Conservation (phyloP, 1,140 invertebrate genomes). For the Lineus longissimus region DNA sequence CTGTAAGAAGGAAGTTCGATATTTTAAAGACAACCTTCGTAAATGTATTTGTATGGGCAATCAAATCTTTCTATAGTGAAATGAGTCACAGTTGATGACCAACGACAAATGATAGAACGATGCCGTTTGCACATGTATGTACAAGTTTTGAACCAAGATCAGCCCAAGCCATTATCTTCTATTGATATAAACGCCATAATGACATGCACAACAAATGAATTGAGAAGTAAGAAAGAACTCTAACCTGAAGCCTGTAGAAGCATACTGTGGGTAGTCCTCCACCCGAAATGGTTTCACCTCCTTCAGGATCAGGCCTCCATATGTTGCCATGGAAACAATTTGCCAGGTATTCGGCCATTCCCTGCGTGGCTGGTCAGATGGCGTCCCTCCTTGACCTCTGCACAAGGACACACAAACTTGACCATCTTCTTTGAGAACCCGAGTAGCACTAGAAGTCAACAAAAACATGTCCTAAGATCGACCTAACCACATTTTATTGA, state of each 20-base stretch:
- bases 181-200: too few species aligned
- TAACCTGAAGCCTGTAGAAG: conserved; percentile 55
- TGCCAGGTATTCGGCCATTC: conserved; percentile 65
- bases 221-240: not conserved
- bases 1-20: conserved; percentile 38
- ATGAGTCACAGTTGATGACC: too few species aligned
- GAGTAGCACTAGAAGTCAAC: conserved; percentile 35
- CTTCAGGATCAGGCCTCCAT: conserved; percentile 56
- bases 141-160: too few species aligned
- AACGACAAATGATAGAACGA: too few species aligned
- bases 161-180: too few species aligned
- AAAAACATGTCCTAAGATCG: too few species aligned
- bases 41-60: too few species aligned
- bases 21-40: conserved; percentile 5
- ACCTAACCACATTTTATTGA: too few species aligned
- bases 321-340: conserved; percentile 61
- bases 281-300: conserved; percentile 53
- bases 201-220: not conserved
- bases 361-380: conserved; percentile 55
- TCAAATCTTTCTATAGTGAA: too few species aligned
- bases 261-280: conserved; percentile 42
- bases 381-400: conserved; percentile 64
- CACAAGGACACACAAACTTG: conserved; percentile 59
- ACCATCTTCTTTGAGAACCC: conserved; percentile 50
- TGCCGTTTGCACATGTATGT: too few species aligned